Evolutionary conservation across 1,140 invertebrate species (phyloP).

Genomic region (Saccostrea echinata): DNA sequence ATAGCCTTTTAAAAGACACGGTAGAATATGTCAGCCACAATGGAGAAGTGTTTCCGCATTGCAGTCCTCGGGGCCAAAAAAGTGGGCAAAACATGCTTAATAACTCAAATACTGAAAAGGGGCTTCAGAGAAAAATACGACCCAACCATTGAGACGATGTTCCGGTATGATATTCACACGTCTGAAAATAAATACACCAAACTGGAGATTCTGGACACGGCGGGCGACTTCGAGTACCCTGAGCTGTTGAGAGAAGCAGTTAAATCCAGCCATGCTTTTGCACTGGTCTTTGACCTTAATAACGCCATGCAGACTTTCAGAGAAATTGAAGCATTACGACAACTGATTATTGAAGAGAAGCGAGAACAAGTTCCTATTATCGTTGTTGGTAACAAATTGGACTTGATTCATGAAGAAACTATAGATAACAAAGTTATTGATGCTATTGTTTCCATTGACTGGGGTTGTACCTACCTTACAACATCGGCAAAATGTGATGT

Average conservation of each 20-base stretch:
- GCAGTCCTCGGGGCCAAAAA: neutral
- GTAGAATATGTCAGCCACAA: neutral
- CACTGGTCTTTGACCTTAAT: constrained; percentile 92
- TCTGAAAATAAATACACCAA: constrained; percentile 48
- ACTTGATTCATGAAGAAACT: neutral
- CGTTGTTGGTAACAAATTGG: constrained; percentile 2
- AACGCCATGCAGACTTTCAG: constrained; percentile 87
- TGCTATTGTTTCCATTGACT: neutral
- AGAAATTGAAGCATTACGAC: constrained; percentile 74
- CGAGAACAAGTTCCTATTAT: constrained; percentile 1
- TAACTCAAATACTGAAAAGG: neutral
- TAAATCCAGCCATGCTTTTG: constrained; percentile 91
- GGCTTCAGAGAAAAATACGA: constrained; percentile 86
- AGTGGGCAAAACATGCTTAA: neutral
- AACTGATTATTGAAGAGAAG: constrained; percentile 41
- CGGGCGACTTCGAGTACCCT: constrained; percentile 90
- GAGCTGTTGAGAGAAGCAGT: constrained; percentile 94
- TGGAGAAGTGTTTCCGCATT: neutral
- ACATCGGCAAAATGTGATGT: constrained; percentile 11
- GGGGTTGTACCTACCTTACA: neutral
- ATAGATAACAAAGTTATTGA: constrained; percentile 10
- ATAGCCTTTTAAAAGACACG: neutral
- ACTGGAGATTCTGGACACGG: constrained; percentile 89
- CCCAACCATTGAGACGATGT: constrained; percentile 93
- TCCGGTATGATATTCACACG: constrained; percentile 91